Base-by-base conservation (phyloP, 2,113 vertebrate genomes). In the Heteronetta atricapilla region DNA sequence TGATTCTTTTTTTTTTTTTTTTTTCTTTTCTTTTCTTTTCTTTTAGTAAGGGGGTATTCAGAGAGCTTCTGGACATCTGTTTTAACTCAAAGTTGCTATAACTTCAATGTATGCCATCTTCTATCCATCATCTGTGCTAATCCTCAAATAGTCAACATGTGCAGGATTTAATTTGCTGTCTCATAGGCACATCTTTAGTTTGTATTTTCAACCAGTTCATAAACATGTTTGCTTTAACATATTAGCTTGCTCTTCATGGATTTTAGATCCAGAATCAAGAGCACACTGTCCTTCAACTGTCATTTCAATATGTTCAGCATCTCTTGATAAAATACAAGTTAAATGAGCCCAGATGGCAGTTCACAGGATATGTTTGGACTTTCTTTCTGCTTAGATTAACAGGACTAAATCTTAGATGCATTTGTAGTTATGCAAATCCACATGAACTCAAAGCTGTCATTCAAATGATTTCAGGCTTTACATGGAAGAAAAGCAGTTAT, bases 31-130 rank as follows among this genome's bases (percentile, higher is more conserved):
- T 40, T 40, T 40, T 40, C 11, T 40, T 12, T 86, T 46, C 40
- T 13, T 76, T 28, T 48, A 68, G 62, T 56, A 79, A 67, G 66
- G 13, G 5, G 20, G 9, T 19, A 48, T 25, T 11, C 22, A 82
- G 67, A 76, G 22, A 82, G 44, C 29, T 95, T 92, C 13, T 11
- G 75, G 66, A 90, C 94, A 96, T 97, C 86, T 97, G 97, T 92
- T 97, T 97, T 84, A 78, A 95, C 95, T 98, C 77, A 85, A 56
- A 94, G 60, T 96, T 95, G 68, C 85, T 96, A 94, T 95, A 91
- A 96, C 97, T 97, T 96, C 93, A 36, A n/a, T 63, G 82, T 95
- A 86, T 97, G 86, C 93, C 97, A 90, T 96, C 88, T 95, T 97
- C 86, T 95, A 66, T 97, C 85, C 76, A 66, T 97, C 95, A 92